Evolutionary conservation across 2,888 invertebrate genomes (phyloP).

Genomic region (Andrena dorsata): DNA sequence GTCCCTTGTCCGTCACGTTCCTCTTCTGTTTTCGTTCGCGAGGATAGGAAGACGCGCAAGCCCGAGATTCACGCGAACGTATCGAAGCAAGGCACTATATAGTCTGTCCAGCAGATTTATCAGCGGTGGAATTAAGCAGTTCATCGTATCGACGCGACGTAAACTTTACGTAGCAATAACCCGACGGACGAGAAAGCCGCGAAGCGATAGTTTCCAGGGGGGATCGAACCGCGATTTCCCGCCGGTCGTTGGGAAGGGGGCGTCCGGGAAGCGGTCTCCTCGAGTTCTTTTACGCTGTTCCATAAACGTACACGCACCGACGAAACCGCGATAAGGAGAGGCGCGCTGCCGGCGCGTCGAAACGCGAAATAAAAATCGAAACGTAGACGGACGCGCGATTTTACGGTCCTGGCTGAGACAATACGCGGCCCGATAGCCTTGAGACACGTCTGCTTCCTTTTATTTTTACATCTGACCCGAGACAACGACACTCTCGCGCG

Average conservation of each 20-base stretch:
- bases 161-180: neutral
- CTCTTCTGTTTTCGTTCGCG: neutral
- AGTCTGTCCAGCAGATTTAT: neutral
- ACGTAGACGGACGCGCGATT: constrained; percentile 32
- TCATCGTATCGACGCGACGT: constrained; percentile 11
- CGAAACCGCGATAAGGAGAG: constrained; percentile 7
- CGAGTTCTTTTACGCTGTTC: neutral
- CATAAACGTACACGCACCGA: neutral
- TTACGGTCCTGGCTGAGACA: constrained; percentile 57
- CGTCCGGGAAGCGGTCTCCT: neutral
- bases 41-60: neutral
- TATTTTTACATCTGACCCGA: constrained; percentile 74
- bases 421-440: constrained; percentile 68
- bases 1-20: neutral
- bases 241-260: neutral
- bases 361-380: constrained; percentile 13
- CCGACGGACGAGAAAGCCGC: neutral
- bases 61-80: neutral
- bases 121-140: constrained; percentile 24
- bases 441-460: constrained; percentile 70
- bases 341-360: neutral
- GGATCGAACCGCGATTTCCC: neutral
- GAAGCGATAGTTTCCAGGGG: neutral
- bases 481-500: constrained; percentile 46
- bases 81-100: neutral